Evolutionary conservation across 2,888 invertebrate species (phyloP), one percentile per base, ranked within the genome.

Genomic region (Eurytoma californica): DNA sequence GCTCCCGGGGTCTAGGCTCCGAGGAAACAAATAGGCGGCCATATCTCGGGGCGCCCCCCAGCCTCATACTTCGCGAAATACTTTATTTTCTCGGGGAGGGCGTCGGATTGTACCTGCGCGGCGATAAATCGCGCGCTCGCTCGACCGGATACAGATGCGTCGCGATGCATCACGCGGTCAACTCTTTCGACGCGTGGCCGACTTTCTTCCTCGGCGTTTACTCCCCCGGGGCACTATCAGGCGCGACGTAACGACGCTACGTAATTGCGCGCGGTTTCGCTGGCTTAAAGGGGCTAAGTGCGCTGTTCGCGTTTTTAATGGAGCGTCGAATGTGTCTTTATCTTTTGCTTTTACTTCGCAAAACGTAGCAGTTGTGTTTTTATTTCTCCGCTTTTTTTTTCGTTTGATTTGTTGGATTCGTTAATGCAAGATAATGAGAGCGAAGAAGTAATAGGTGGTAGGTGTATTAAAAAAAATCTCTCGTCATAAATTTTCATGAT

Each of bases 21-120:
- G 30, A 0, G 14, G 53, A 60, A 72, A 67, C 66, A 77, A 72
- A 72, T 72, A 60, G 51, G 7, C 3, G 47, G 24, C 68, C 67
- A 86, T 86, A 85, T 85, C 84, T 82, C 82, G 81, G 80, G 78
- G 83, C 81, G 0, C 12, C 75, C 83, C 84, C 82, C 39, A 39
- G 81, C 82, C 83, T 80, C 85, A 85, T 86, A 84, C 86, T 86
- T 86, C 85, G 49, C 83, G 83, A 86, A 87, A 87, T 85, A 86
- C 85, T 87, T 86, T 86, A 88, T 87, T 87, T 86, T 82, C 5
- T 39, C 9, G 24, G 28, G 60, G 14, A 28, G 60, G 28, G 84
- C 84, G 85, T 86, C 88, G 89, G 87, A 88, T 88, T 88, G 89
- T 87, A 87, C 87, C 87, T 86, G 87, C 87, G 39, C 7, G 86